A percentile compares a stretch with the other conserved stretches of the same genome.
phyloP scores from a whole-genome alignment of 2,797 vertebrate species.

The Staurois parvus region DNA sequence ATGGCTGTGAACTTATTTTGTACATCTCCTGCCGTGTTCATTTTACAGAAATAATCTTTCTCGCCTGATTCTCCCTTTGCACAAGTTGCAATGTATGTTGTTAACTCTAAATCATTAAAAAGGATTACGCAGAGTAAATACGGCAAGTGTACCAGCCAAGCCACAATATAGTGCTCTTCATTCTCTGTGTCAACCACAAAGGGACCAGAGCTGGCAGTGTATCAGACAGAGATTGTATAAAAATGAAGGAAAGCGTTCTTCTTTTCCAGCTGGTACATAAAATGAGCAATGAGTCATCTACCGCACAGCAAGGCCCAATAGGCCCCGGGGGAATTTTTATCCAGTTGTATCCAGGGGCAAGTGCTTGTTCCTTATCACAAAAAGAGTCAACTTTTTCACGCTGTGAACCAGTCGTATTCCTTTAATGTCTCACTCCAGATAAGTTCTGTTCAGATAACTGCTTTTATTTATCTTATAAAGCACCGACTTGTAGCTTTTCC shows the following conservation, averaged over 20 bases:
- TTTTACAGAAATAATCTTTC: too few relatives aligned
- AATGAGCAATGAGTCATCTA: constrained; percentile 34
- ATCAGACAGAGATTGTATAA: constrained; percentile 44
- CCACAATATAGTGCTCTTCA: background rate
- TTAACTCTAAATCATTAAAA: too few relatives aligned
- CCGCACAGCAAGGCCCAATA: constrained; percentile 14
- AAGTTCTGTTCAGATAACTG: constrained; percentile 46
- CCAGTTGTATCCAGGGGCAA: constrained; percentile 22
- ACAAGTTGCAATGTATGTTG: too few relatives aligned
- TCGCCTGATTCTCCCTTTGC: too few relatives aligned
- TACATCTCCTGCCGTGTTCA: too few relatives aligned
- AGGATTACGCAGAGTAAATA: too few relatives aligned
- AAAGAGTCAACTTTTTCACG: constrained; percentile 29
- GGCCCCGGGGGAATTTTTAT: background rate
- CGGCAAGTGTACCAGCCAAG: too few relatives aligned
- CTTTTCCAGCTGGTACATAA: constrained; percentile 42
- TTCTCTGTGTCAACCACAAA: constrained; percentile 36
- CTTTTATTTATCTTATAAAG: constrained; percentile 58
- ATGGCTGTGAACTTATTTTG: too few relatives aligned
- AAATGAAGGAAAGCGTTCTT: constrained; percentile 51
- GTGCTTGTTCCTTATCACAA: constrained; percentile 27
- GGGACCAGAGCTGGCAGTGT: constrained; percentile 10
- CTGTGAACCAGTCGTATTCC: background rate
- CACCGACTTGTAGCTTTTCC: background rate
- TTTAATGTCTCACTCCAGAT: constrained; percentile 51